A percentile compares a stretch with the other conserved stretches of the same genome.
These are phyloP conservation scores for Drosophila melanica DNA, from an alignment of 1,140 invertebrate species.

Conservation along the genomic window DNA sequence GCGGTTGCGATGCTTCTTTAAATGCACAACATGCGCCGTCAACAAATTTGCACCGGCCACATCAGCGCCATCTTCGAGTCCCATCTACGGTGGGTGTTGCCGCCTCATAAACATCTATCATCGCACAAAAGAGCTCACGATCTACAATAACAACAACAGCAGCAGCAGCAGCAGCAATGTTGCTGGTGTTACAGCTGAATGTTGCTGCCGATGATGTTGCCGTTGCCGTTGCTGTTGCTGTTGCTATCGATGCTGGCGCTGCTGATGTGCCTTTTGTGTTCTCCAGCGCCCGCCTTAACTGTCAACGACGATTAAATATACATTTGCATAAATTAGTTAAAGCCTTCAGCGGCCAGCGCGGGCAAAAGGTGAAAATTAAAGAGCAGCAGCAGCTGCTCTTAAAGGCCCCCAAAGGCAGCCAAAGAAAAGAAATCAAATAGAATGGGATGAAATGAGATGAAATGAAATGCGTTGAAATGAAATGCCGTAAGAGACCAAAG, in stretches of 20 bases:
- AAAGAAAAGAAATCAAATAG: constrained; percentile 72
- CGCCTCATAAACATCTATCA: constrained; percentile 80
- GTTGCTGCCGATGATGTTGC: constrained; percentile 19
- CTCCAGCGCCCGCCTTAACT: constrained; percentile 72
- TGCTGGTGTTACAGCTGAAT: constrained; percentile 31
- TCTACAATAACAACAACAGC: constrained; percentile 26
- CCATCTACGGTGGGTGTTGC: constrained; percentile 78
- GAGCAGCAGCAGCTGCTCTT: constrained; percentile 60
- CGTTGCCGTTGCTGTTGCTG: constrained; percentile 8
- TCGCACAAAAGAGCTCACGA: constrained; percentile 66
- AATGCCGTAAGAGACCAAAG: constrained; percentile 68
- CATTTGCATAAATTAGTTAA: constrained; percentile 83
- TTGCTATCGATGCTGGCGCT: background rate
- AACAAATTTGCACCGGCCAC: constrained; percentile 72
- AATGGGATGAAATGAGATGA: constrained; percentile 50
- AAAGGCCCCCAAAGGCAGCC: constrained; percentile 22
- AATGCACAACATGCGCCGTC: constrained; percentile 76
- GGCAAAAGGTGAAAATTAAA: constrained; percentile 74
- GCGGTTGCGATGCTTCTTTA: constrained; percentile 35
- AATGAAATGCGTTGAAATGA: constrained; percentile 69
- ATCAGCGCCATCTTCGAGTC: constrained; percentile 70
- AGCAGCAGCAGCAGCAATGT: constrained; percentile 16
- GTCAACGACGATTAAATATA: constrained; percentile 82
- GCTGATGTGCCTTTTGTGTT: constrained; percentile 39
- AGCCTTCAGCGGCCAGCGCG: constrained; percentile 35